Conservation (phyloP, 2,113 vertebrate species). For the crab-eating macaque (Macaca fascicularis) region DNA sequence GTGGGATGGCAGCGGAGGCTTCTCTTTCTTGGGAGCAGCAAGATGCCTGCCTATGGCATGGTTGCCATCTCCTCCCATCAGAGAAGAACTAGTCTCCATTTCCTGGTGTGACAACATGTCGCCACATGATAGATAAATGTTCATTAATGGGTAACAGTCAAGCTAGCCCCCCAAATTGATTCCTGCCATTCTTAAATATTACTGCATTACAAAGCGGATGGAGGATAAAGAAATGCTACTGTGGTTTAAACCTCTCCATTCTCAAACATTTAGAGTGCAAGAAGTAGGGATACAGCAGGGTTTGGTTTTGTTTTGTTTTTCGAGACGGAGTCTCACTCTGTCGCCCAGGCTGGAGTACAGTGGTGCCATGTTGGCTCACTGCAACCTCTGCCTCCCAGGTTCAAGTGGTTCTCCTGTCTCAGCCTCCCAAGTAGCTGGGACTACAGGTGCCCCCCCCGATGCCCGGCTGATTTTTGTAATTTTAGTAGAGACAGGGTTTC, state of each 20-base stretch:
- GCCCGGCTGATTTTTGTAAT: too few relatives aligned
- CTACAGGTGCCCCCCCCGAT: rapidly evolving
- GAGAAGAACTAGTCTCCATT: not conserved
- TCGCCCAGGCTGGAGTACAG: too few relatives aligned
- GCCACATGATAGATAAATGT: not conserved
- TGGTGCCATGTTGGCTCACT: too few relatives aligned
- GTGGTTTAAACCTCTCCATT: not conserved
- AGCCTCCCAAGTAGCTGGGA: too few relatives aligned
- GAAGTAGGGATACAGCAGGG: not conserved
- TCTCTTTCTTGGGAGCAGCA: not conserved
- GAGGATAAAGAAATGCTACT: not conserved
- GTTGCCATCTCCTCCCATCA: not conserved
- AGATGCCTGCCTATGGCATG: not conserved
- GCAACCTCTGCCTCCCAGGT: too few relatives aligned
- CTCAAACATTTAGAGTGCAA: not conserved
- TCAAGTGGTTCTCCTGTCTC: too few relatives aligned
- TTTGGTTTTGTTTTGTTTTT: too few relatives aligned
- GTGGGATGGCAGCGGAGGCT: not conserved
- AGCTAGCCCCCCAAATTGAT: not conserved
- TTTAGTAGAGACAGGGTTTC: too few relatives aligned
- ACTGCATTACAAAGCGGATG: not conserved
- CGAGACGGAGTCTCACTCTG: too few relatives aligned
- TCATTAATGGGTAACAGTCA: not conserved
- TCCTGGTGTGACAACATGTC: rapidly evolving
- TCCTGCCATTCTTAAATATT: not conserved